Base-by-base conservation (phyloP, 2,888 invertebrate genomes). In the Agriopis aurantiaria region DNA sequence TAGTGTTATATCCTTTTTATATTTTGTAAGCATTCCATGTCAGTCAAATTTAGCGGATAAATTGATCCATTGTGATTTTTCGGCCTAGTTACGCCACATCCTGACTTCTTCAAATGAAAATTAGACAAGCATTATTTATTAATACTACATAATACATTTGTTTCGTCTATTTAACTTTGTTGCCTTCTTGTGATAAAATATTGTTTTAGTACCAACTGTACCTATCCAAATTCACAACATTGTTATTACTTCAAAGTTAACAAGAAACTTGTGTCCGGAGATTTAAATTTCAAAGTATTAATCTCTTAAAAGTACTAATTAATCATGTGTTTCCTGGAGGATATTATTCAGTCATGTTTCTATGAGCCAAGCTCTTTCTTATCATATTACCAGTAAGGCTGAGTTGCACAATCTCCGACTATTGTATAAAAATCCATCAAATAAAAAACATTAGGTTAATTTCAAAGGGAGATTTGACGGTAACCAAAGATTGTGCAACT, bases 351-450 rank as follows among this genome's bases (percentile, higher is more conserved):
- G 51, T 52, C 51, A 49, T 48, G 3, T 40, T 56, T 68, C 17
- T 40, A 51, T 52, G 69, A 69, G 69, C 69, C 60, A 60, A 65
- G 65, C 69, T 69, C 65, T 65, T 55, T n/a, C 45, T 43, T 45
- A 62, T 17, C 10, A 33, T 46, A 53, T 53, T 43, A 52, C 12
- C 61, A 51, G 33, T 40, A 17, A 17, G 12, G 8, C 61, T 43
- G 11, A 52, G 12, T 61, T 43, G 51, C 41, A 52, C 43, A 3
- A 51, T 52, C 14, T 12, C 12, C 8, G 14, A 8, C 17, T 61
- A 61, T 41, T 12, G 14, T 40, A 9, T 51, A 61, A 61, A 12
- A 9, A 12, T 12, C 8, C 3, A 10, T 9, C 41, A 43, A 14
- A 14, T 40, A 23, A 33, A 8, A n/a, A 48, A 8, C 23, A 48